Evolutionary conservation across 2,888 invertebrate species (phyloP), one percentile per base, ranked within the genome.

Genomic region (Mimachlamys varia): DNA sequence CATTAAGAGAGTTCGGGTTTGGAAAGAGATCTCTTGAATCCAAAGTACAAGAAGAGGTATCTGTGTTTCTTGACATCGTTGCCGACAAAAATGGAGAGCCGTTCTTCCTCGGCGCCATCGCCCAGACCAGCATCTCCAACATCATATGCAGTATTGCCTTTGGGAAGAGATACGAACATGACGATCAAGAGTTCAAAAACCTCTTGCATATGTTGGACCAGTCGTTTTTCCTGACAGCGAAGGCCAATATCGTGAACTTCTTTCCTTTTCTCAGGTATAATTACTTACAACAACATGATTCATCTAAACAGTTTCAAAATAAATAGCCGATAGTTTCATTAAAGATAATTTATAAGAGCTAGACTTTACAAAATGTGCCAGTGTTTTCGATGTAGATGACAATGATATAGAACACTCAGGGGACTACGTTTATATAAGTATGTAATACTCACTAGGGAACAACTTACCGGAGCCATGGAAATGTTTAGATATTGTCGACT

Each of bases 1-100:
- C 91, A 12, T 88, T 94, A 17, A 58, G 92, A 55, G 91, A 94
- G 50, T 90, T 94, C 17, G 93, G 93, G 17, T 92, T 93, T 88
- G 93, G 92, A 0, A 91, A 91, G 50, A 91, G 90, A 13, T 88
- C 89, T 22, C 58, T 92, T 17, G 93, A 94, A 58, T 88, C 90
- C 7, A 90, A 90, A 38, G 92, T 93, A n/a, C 88, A 37, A 7
- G 87, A 88, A 19, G 94, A 94, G 90, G 91, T 93, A 17, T 88
- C 89, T 38, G 90, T 92, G 0, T 92, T 94, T n/a, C 50, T 93
- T 0, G 90, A 90, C 0, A 55, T 27, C 13, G 33, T 93, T n/a
- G 49, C 53, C 4, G 87, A 58, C 10, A 76, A n/a, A 62, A 89
- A 89, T 37, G 58, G 50, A 17, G 87, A 58, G 22, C 76, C 89